Evolutionary conservation across 1,140 invertebrate species (phyloP).

Genomic region (Zaprionus lachaisei): DNA sequence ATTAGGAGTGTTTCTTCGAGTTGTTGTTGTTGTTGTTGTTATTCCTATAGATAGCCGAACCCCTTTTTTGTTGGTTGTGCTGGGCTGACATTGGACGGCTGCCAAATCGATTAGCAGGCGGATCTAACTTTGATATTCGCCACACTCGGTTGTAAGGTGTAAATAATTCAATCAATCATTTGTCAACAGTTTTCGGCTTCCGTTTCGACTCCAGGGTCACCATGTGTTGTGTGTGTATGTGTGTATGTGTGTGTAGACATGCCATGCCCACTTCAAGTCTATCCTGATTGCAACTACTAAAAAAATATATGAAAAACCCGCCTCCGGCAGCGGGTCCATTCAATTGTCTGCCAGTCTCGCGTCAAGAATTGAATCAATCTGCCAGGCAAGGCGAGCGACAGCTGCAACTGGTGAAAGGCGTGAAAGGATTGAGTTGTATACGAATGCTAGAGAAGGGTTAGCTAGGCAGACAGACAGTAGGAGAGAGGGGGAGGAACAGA

Average conservation of each 20-base stretch:
- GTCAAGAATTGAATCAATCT: conserved; percentile 64
- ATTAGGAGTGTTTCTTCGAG: conserved; percentile 64
- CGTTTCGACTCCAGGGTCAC: conserved; percentile 73
- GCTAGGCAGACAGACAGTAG: background rate
- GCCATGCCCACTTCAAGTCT: conserved; percentile 17
- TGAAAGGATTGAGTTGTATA: conserved; percentile 69
- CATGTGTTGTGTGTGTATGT: conserved; percentile 7
- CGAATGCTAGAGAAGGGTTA: conserved; percentile 4
- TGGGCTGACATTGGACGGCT: conserved; percentile 28
- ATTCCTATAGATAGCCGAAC: conserved; percentile 38
- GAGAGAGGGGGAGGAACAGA: background rate
- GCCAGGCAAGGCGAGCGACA: conserved; percentile 39
- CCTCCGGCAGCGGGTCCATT: conserved; percentile 55
- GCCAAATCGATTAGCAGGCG: conserved; percentile 79
- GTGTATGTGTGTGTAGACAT: background rate
- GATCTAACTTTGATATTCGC: conserved; percentile 76
- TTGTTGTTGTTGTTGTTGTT: conserved; percentile 39
- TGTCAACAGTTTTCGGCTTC: conserved; percentile 80
- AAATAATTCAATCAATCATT: conserved; percentile 83
- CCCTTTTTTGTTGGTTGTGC: conserved; percentile 44
- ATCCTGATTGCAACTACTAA: conserved; percentile 55
- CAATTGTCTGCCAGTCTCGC: conserved; percentile 51
- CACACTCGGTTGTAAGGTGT: conserved; percentile 72
- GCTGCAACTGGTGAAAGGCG: conserved; percentile 72
- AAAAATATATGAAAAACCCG: conserved; percentile 20